These are phyloP conservation scores for Enteromius paludinosus DNA, from an alignment of 2,797 vertebrate genomes.

Conservation along the genomic window DNA sequence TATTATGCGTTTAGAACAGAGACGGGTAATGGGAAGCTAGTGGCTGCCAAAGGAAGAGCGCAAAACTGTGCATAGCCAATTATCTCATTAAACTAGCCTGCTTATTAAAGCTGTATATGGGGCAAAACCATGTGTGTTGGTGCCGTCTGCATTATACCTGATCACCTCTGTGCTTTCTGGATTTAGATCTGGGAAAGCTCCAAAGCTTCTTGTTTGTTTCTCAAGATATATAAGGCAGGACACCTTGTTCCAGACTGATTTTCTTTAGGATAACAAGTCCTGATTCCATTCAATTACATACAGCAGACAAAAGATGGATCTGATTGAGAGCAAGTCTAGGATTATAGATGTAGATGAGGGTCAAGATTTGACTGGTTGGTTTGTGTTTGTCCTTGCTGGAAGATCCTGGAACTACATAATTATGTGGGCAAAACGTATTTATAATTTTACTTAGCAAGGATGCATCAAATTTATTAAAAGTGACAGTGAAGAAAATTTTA, in stretches of 20 bases:
- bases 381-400: neutral
- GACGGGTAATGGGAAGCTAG: conserved; percentile 44
- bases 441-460: neutral
- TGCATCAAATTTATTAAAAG: neutral
- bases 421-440: neutral
- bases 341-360: neutral
- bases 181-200: conserved; percentile 14
- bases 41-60: conserved; percentile 35
- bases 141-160: conserved; percentile 6
- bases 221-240: neutral
- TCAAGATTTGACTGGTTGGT: neutral
- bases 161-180: conserved; percentile 1
- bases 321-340: neutral
- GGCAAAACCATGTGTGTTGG: neutral
- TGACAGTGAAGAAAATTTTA: neutral
- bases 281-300: conserved; percentile 12
- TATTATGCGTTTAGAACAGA: conserved; percentile 49
- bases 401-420: neutral
- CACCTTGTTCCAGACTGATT: neutral
- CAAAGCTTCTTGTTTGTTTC: conserved; percentile 10
- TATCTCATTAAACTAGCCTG: conserved; percentile 48
- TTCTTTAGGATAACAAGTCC: neutral
- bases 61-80: conserved; percentile 37
- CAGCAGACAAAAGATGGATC: neutral
- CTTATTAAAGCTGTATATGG: conserved; percentile 36